Conservation (phyloP, 2,113 vertebrate species). For the Alligator sinensis region DNA sequence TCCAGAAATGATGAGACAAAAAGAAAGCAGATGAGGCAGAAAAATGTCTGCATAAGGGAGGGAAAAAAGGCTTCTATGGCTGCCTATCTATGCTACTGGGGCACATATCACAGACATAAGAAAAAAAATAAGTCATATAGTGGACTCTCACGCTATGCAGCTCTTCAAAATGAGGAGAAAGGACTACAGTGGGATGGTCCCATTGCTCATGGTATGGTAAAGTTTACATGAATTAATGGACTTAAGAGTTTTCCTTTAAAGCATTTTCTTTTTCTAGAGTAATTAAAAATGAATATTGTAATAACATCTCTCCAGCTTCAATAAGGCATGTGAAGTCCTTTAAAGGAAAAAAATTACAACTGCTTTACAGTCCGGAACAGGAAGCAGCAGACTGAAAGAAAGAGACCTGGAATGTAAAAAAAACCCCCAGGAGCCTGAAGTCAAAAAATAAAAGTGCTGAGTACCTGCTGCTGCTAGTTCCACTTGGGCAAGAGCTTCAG, state of each 20-base stretch:
- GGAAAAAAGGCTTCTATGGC: neutral
- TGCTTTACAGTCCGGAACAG: neutral
- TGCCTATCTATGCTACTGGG: neutral
- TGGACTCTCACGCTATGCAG: neutral
- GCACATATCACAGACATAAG: neutral
- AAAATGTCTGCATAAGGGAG: neutral
- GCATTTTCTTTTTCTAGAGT: neutral
- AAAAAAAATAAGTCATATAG: neutral
- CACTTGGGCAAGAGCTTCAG: neutral
- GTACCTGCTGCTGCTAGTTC: neutral
- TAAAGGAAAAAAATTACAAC: no score
- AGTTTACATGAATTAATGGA: neutral
- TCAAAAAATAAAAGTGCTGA: neutral
- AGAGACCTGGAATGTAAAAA: neutral
- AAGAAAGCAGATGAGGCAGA: neutral
- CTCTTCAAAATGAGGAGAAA: neutral
- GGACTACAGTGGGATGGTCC: neutral
- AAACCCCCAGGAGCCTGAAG: accelerated
- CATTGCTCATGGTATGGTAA: neutral
- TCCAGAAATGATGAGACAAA: neutral
- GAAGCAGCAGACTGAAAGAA: neutral
- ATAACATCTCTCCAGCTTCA: neutral
- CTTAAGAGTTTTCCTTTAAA: accelerated
- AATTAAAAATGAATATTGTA: neutral
- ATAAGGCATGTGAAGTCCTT: neutral